These are phyloP conservation scores for Cottoperca gobio DNA, from an alignment of 2,797 vertebrate species.

Conservation along the genomic window DNA sequence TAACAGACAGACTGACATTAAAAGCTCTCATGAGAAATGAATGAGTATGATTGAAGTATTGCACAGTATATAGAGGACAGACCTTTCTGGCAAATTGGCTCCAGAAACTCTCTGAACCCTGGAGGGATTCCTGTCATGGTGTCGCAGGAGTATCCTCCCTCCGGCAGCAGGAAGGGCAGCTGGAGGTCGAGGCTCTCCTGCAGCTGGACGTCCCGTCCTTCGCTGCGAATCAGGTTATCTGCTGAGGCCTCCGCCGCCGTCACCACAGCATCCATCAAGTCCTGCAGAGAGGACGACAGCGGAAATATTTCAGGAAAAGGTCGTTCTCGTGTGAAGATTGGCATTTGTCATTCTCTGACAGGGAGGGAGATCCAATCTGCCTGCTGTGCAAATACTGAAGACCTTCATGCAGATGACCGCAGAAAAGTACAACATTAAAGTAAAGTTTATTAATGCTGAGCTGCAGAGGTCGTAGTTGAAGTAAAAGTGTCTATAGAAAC, in stretches of 20 bases:
- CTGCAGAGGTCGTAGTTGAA: not conserved
- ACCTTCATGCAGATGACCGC: not conserved
- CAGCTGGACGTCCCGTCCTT: slow-evolving; percentile 88
- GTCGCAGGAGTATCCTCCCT: slow-evolving; percentile 94
- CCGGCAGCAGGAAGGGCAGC: slow-evolving; percentile 94
- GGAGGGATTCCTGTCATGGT: slow-evolving; percentile 90
- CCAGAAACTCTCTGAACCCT: slow-evolving; percentile 93
- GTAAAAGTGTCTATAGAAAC: not conserved
- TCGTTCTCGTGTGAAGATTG: slow-evolving; percentile 25
- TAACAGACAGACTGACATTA: no score
- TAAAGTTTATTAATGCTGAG: not conserved
- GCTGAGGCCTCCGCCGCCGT: slow-evolving; percentile 88
- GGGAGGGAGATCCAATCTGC: slow-evolving; percentile 26
- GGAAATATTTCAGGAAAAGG: slow-evolving; percentile 51
- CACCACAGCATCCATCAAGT: slow-evolving; percentile 90
- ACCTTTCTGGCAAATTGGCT: slow-evolving; percentile 93
- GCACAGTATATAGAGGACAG: no score
- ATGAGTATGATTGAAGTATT: no score
- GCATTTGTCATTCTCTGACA: slow-evolving; percentile 53
- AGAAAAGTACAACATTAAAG: slow-evolving; percentile 3
- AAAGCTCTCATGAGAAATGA: no score
- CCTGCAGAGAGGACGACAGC: slow-evolving; percentile 76
- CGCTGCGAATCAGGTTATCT: slow-evolving; percentile 88
- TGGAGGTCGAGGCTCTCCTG: slow-evolving; percentile 93
- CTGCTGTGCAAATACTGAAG: slow-evolving; percentile 14